These are phyloP conservation scores for Porites evermanni DNA, from an alignment of 92 coral and sea anemone genomes.

Conservation along the genomic window DNA sequence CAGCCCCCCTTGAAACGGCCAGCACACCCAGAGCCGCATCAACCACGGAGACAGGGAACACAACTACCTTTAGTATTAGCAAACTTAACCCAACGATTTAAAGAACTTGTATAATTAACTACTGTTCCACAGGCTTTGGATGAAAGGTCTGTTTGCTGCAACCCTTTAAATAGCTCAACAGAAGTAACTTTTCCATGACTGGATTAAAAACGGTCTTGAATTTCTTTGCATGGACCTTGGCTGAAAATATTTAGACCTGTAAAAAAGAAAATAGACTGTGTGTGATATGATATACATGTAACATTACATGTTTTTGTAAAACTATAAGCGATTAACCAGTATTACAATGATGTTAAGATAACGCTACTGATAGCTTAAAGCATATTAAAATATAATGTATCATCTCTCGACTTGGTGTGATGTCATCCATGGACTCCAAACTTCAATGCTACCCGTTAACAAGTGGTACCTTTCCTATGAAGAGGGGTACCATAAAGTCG, in stretches of 20 bases:
- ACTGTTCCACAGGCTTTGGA: slow-evolving; percentile 60
- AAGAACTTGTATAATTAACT: slow-evolving; percentile 28
- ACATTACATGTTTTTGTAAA: not conserved
- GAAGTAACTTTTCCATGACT: not conserved
- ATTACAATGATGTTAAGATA: not conserved
- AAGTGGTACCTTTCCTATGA: not conserved
- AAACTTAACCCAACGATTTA: slow-evolving; percentile 42
- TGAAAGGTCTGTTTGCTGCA: slow-evolving; percentile 37
- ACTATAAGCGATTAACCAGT: not conserved
- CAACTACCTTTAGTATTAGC: not conserved
- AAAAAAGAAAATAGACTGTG: slow-evolving; percentile 24
- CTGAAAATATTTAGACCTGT: slow-evolving; percentile 57
- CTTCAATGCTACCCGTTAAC: not conserved
- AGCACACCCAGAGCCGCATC: slow-evolving; percentile 24
- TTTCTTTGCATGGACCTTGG: slow-evolving; percentile 52
- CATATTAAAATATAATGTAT: not conserved
- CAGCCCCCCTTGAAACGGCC: no score
- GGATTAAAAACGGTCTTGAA: slow-evolving; percentile 38
- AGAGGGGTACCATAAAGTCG: not conserved
- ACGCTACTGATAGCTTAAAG: not conserved
- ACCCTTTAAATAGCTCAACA: slow-evolving; percentile 32
- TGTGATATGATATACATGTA: not conserved
- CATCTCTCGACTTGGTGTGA: not conserved
- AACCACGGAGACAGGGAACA: not conserved
- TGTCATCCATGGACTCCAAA: not conserved